Base-by-base conservation (phyloP, 2,888 invertebrate genomes). In the Lordiphosa fenestrarum region DNA sequence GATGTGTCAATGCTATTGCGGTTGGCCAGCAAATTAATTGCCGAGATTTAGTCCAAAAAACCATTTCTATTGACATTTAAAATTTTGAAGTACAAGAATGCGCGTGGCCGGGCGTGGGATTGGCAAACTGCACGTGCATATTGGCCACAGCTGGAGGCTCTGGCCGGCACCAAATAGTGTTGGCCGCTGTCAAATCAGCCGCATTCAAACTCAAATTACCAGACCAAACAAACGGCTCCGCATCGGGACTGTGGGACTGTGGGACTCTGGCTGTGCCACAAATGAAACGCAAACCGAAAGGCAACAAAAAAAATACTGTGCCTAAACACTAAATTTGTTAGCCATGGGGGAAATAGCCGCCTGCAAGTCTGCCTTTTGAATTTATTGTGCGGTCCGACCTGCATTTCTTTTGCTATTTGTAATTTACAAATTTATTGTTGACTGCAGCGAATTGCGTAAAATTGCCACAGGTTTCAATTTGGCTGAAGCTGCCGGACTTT, bases 1-100 rank as follows among this genome's bases (percentile, higher is more conserved):
- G 87, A 86, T 86, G 86, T 87, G 87, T 87, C 87, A 87, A 87
- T 87, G 82, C 68, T 65, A 55, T 50, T 81, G 84, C 69, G 86
- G 86, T 76, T 80, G 67, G 69, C 67, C 71, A 68, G 80, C 81
- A 86, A 64, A 86, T 86, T 85, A 86, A 84, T 85, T 77, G 74
- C 65, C 55, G 69, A 74, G 75, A 80, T 81, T 81, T 68, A 76
- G 73, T 60, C 57, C 40, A 57, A 54, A 39, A 40, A 53, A 53
- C 25, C 12, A 47, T 47, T 69, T 65, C 58, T 55, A 64, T 64
- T 77, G 77, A 73, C 73, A 70, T 80, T 80, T 44, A 73, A 66
- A 60, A 72, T 74, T 69, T 78, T 58, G 57, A 62, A 74, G 69
- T 54, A 37, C 55, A 35, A 23, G 50, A 50, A 60, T 60, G 60